phyloP scores from a whole-genome alignment of 1,140 invertebrate species.

The Drosophila asahinai region DNA sequence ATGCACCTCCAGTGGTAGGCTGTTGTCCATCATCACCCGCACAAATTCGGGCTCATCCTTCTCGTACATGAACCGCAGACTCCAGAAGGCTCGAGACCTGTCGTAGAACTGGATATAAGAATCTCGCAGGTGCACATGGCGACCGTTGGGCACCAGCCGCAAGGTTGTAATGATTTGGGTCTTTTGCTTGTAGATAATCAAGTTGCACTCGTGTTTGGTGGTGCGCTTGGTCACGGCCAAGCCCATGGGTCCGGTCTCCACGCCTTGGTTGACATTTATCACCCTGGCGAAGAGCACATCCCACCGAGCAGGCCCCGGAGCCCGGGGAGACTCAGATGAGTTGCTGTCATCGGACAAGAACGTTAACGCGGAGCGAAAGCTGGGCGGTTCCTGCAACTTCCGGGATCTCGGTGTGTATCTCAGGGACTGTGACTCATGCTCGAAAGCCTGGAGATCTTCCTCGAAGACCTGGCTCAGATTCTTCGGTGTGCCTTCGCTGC shows the following conservation, averaged over 20 bases:
- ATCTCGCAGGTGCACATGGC: conserved; percentile 28
- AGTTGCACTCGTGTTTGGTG: conserved; percentile 17
- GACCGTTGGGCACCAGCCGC: conserved; percentile 7
- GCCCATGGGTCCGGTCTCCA: conserved; percentile 55
- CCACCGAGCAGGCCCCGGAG: background rate
- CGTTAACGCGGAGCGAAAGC: too few relatives aligned
- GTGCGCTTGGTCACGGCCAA: conserved; percentile 56
- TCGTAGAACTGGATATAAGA: conserved; percentile 76
- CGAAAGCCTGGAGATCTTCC: background rate
- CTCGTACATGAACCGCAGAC: conserved; percentile 49
- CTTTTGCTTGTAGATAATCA: conserved; percentile 67
- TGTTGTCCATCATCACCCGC: background rate
- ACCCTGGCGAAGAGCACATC: conserved; percentile 51
- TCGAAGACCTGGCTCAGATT: conserved; percentile 6
- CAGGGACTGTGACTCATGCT: background rate
- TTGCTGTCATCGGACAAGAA: background rate
- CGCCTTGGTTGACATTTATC: conserved; percentile 44
- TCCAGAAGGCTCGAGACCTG: conserved; percentile 56
- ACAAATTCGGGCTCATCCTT: conserved; percentile 57
- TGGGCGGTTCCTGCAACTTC: too few relatives aligned
- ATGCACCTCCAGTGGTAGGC: conserved; percentile 17
- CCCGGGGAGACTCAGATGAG: too few relatives aligned
- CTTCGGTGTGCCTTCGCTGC: background rate
- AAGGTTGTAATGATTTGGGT: conserved; percentile 27
- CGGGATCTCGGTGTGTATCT: background rate